Percentiles rank a stretch among this genome's conserved stretches.
These are phyloP conservation scores for Microchrysa polita DNA, from an alignment of 2,888 invertebrate genomes.

Conservation along the genomic window DNA sequence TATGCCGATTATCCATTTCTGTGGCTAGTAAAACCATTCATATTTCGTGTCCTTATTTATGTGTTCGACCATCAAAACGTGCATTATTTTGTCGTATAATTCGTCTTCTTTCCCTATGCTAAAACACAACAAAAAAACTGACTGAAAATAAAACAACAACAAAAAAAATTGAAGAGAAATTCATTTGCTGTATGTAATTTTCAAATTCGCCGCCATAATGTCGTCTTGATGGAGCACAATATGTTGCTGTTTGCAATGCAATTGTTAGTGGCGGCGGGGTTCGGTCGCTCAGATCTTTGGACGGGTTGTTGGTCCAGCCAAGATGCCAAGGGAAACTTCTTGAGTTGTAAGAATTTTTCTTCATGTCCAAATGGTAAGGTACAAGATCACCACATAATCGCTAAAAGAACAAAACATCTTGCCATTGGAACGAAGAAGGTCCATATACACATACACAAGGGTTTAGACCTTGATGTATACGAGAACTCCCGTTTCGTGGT, in stretches of 20 bases:
- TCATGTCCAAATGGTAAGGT: constrained; percentile 50
- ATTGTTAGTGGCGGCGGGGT: background rate
- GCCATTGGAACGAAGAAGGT: background rate
- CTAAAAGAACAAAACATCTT: constrained; percentile 17
- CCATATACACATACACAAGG: background rate
- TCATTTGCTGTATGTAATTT: constrained; percentile 51
- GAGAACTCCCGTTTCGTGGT: constrained; percentile 8
- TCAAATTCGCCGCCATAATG: constrained; percentile 51
- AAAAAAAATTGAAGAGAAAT: constrained; percentile 48
- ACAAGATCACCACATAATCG: constrained; percentile 49
- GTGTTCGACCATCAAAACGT: background rate
- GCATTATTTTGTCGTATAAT: constrained; percentile 40
- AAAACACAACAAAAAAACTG: constrained; percentile 35
- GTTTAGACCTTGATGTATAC: background rate
- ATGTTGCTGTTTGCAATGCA: constrained; percentile 34
- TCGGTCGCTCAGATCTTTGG: constrained; percentile 25
- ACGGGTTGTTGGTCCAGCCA: constrained; percentile 35
- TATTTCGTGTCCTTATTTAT: constrained; percentile 22
- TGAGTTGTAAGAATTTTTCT: constrained; percentile 51
- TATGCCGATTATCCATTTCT: constrained; percentile 1
- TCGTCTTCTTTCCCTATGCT: background rate
- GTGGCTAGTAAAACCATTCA: background rate
- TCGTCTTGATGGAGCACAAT: constrained; percentile 50
- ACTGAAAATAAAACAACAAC: background rate
- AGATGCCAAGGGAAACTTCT: constrained; percentile 47